Conservation (phyloP, 2,888 invertebrate species). For the Conomelus anceps region DNA sequence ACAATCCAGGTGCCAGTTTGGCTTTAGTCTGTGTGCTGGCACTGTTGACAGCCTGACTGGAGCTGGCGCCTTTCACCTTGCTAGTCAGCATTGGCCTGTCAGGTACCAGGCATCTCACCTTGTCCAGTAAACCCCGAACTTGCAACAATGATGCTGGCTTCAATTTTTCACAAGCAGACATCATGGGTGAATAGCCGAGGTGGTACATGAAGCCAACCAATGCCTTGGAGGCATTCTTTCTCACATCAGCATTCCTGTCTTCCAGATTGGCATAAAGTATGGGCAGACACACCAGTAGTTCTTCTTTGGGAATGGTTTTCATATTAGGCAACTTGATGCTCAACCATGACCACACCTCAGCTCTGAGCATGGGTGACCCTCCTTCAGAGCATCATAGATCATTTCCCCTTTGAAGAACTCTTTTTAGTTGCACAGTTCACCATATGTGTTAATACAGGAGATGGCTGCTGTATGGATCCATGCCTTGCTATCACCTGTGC, state of each 20-base stretch:
- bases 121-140: constrained; percentile 34
- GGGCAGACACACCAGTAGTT: constrained; percentile 69
- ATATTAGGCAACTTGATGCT: constrained; percentile 68
- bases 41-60: neutral
- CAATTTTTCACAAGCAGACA: constrained; percentile 61
- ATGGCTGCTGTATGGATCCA: constrained; percentile 75
- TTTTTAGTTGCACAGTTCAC: constrained; percentile 70
- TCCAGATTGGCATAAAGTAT: constrained; percentile 75
- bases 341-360: constrained; percentile 80
- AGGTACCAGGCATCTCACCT: constrained; percentile 34
- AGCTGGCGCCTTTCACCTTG: constrained; percentile 15
- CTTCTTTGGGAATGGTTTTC: constrained; percentile 73
- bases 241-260: constrained; percentile 84
- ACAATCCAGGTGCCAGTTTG: constrained; percentile 29
- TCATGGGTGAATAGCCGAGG: constrained; percentile 73
- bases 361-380: constrained; percentile 75
- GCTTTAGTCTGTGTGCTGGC: constrained; percentile 13
- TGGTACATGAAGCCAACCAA: constrained; percentile 90
- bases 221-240: constrained; percentile 84
- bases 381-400: constrained; percentile 74
- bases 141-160: constrained; percentile 25
- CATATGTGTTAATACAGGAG: constrained; percentile 79
- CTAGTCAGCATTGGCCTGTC: constrained; percentile 28
- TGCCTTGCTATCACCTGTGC: constrained; percentile 61
- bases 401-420: constrained; percentile 85